Conservation (phyloP, 2,888 invertebrate species). For the Scaptomyza caliginosa region DNA sequence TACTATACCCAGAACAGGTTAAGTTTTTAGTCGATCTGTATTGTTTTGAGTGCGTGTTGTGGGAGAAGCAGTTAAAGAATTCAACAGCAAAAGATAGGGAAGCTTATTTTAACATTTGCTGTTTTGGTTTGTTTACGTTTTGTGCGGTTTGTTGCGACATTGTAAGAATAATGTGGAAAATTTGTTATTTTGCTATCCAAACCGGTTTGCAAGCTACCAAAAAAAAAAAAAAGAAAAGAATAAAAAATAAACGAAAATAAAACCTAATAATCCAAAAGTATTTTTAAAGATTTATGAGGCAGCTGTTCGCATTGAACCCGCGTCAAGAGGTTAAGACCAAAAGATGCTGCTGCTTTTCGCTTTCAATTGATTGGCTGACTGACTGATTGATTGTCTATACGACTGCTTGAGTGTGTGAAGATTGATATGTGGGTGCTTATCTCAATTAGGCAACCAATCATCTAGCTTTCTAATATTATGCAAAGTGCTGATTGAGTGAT, state of each 20-base stretch:
- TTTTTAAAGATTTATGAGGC: constrained; percentile 64
- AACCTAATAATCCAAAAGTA: constrained; percentile 40
- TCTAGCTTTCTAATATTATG: constrained; percentile 43
- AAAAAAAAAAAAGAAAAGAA: no score
- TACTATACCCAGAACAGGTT: constrained; percentile 58
- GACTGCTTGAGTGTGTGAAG: constrained; percentile 27
- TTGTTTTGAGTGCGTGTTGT: constrained; percentile 18
- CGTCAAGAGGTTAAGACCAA: constrained; percentile 66
- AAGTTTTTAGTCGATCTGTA: not conserved
- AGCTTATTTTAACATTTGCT: not conserved
- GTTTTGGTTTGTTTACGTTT: constrained; percentile 22
- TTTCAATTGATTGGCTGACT: constrained; percentile 63
- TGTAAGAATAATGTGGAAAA: constrained; percentile 61
- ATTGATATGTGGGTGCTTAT: constrained; percentile 51
- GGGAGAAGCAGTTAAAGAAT: constrained; percentile 27
- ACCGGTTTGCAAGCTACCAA: constrained; percentile 43
- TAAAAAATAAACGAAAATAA: no score
- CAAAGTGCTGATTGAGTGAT: constrained; percentile 50
- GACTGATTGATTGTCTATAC: constrained; percentile 39
- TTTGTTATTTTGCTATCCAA: constrained; percentile 52
- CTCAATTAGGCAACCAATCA: constrained; percentile 63
- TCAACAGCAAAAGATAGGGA: constrained; percentile 5
- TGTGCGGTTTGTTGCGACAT: constrained; percentile 2
- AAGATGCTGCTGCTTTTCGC: constrained; percentile 58
- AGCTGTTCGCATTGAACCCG: constrained; percentile 72